Conservation (phyloP, 2,797 vertebrate species). For the Hypotaenidia philippensis region DNA sequence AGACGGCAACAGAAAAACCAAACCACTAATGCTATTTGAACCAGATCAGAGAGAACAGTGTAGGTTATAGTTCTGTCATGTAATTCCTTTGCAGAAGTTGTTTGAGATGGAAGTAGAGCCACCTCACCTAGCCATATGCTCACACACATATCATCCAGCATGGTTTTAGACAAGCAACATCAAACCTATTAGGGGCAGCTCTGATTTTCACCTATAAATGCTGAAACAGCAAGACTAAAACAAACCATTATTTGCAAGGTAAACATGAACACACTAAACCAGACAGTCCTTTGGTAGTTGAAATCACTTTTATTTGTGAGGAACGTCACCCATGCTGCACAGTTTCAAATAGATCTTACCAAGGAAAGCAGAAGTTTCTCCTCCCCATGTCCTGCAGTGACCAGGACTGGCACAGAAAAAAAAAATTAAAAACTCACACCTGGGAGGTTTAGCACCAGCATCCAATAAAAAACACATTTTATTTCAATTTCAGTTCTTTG, state of each 20-base stretch:
- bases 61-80: not conserved
- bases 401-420: conserved; percentile 77
- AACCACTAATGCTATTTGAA: not conserved
- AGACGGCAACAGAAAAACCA: not conserved
- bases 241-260: not conserved
- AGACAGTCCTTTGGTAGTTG: conserved; percentile 43
- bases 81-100: not conserved
- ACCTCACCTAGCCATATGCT: not conserved
- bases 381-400: conserved; percentile 74
- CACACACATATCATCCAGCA: not conserved
- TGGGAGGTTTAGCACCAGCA: conserved; percentile 83
- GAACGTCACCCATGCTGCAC: conserved; percentile 76
- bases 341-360: conserved; percentile 76
- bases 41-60: not conserved
- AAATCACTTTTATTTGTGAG: conserved; percentile 80
- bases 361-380: conserved; percentile 75
- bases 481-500: conserved; percentile 78
- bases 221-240: not conserved
- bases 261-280: not conserved
- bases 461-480: conserved; percentile 78
- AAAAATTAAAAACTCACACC: conserved; percentile 72
- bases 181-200: not conserved
- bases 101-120: not conserved
- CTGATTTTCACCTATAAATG: not conserved
- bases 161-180: not conserved